Conservation (phyloP, 2,797 vertebrate species). For the Rhinichthys osculus region DNA sequence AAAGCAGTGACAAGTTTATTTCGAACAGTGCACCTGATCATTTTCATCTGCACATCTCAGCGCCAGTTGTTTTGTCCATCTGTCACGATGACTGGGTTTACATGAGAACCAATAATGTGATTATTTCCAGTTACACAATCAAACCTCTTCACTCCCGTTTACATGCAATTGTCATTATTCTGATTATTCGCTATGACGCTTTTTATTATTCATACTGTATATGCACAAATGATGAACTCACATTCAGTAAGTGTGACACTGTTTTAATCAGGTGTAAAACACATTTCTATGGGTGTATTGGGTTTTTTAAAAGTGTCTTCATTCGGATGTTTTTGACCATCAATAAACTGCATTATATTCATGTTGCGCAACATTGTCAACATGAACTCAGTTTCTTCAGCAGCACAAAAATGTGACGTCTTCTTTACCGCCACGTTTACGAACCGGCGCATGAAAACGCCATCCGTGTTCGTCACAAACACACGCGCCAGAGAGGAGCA, state of each 20-base stretch:
- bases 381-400: background rate
- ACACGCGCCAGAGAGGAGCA: too few relatives aligned
- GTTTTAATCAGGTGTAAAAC: background rate
- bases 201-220: background rate
- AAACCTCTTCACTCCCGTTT: background rate
- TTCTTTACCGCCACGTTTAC: background rate
- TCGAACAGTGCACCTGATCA: background rate
- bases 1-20: background rate
- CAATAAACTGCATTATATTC: background rate
- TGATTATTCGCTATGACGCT: background rate
- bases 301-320: background rate
- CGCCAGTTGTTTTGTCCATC: background rate
- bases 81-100: background rate
- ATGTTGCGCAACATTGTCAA: background rate
- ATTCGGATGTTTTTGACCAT: background rate
- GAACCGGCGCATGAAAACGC: background rate
- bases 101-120: background rate
- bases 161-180: background rate
- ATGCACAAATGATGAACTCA: background rate
- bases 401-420: background rate
- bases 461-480: background rate
- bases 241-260: background rate
- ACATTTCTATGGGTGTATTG: background rate
- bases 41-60: conserved; percentile 4
- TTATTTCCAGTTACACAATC: background rate